Conservation (phyloP, 2,113 vertebrate genomes). For the Mustelus asterias region DNA sequence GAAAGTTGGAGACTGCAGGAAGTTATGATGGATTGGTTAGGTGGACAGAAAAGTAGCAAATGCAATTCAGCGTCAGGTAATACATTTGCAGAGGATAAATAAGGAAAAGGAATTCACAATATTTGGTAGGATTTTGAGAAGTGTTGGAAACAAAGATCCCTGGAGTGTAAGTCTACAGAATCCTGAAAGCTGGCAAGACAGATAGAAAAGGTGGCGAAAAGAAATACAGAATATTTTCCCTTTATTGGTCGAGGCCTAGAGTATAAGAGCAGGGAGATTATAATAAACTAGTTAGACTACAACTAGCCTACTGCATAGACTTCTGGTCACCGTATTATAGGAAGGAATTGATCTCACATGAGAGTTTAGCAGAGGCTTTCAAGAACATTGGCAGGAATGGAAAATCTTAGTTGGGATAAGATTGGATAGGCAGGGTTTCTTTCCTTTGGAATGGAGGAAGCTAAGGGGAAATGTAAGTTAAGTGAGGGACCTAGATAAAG, state of each 20-base stretch:
- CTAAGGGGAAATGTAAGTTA: neutral
- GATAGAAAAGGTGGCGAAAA: neutral
- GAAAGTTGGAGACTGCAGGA: too few relatives aligned
- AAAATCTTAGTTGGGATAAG: neutral
- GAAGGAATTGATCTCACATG: neutral
- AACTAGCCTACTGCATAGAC: neutral
- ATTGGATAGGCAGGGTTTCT: too few relatives aligned
- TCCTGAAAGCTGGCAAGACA: neutral
- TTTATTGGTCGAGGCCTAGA: neutral
- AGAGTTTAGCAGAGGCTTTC: neutral
- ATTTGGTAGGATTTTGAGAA: too few relatives aligned
- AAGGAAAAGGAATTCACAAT: too few relatives aligned
- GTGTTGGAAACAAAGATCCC: too few relatives aligned
- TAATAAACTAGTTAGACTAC: neutral
- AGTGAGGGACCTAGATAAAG: neutral
- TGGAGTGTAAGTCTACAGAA: neutral
- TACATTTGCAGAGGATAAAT: too few relatives aligned
- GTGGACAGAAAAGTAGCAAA: too few relatives aligned
- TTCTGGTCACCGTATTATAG: neutral
- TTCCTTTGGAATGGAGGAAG: too few relatives aligned
- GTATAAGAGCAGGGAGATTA: neutral
- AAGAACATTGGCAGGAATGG: neutral
- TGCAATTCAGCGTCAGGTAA: too few relatives aligned
- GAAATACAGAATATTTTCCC: neutral
- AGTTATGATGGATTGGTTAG: too few relatives aligned